These are phyloP conservation scores for Virgularia gustaviana DNA, from an alignment of 92 coral and sea anemone species.

Conservation along the genomic window DNA sequence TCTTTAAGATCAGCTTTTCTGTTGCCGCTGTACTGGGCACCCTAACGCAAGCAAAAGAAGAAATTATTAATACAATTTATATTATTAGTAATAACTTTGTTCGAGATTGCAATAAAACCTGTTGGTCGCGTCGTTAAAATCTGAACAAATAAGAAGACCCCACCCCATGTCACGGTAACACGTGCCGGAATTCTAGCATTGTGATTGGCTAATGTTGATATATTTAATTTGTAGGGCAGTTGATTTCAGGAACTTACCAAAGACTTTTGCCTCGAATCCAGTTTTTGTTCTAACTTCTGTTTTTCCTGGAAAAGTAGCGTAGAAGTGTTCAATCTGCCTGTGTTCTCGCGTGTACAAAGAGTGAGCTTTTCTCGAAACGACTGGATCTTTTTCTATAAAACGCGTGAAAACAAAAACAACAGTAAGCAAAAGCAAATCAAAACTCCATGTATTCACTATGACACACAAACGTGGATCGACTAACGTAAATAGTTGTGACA, in stretches of 20 bases:
- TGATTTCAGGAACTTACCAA: conserved; percentile 65
- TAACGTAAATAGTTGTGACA: too few relatives aligned
- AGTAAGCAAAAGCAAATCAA: too few relatives aligned
- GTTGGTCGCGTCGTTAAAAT: too few relatives aligned
- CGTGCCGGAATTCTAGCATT: not conserved
- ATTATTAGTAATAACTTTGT: not conserved
- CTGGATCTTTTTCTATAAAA: conserved; percentile 68
- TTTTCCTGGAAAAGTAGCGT: conserved; percentile 82
- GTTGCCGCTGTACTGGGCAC: conserved; percentile 94
- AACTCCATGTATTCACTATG: too few relatives aligned
- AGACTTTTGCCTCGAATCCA: conserved; percentile 88
- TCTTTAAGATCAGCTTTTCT: conserved; percentile 92
- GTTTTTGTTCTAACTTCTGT: conserved; percentile 85
- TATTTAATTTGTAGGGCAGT: too few relatives aligned
- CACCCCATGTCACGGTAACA: not conserved
- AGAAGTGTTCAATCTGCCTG: conserved; percentile 81
- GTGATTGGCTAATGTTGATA: not conserved
- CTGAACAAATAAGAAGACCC: not conserved
- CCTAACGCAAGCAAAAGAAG: conserved; percentile 54
- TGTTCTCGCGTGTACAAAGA: conserved; percentile 90
- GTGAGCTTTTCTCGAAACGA: conserved; percentile 80
- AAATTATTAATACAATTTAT: not conserved
- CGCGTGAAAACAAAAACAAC: not conserved
- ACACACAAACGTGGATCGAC: too few relatives aligned
- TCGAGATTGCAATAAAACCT: too few relatives aligned